Evolutionary conservation across 2,797 vertebrate genomes (phyloP), one percentile per base, ranked within the genome.

Genomic region (Hapalemur alaotrensis): DNA sequence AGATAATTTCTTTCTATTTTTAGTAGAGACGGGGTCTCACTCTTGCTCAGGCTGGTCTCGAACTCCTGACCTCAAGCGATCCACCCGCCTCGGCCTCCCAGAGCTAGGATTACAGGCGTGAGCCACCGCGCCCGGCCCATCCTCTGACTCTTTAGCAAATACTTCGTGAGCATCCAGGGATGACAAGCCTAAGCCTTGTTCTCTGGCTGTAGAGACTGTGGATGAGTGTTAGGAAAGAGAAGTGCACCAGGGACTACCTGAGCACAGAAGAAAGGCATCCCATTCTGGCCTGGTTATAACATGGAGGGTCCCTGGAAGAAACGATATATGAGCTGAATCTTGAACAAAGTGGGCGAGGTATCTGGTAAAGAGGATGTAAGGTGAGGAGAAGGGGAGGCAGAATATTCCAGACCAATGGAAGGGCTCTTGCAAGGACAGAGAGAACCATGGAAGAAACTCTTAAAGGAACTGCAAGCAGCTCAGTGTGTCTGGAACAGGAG

Each of bases 401-500:
- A 18, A 32, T 8, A 48, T 2, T 52, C 10, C 41, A 28, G 69
- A n/a, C 17, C 70, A 57, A 23, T 3, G 35, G 18, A 73, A 61
- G 18, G 32, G 63, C 2, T 17, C 14, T 46, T n/a, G 22, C 25
- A 46, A 87, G 76, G 84, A 75, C 14, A 95, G 61, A 63, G 32
- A 63, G 65, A 69, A 5, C 11, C 7, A 12, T 0, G 0, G 4
- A 11, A 43, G 32, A 30, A 12, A n/a, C 5, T n/a, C 50, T 28
- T 11, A 7, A 28, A 54, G 80, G 48, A 63, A 80, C 14, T 7
- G 4, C 0, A 32, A 35, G 23, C 22, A 80, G 48, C 7, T n/a
- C 35, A 38, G 13, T 9, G 5, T 1, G 12, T 35, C 23, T 41
- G 22, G 50, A 52, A 23, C 15, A 30, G 2, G 11, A 50, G 35